phyloP scores from a whole-genome alignment of 2,113 vertebrate species.

The Halcyon malimbica region DNA sequence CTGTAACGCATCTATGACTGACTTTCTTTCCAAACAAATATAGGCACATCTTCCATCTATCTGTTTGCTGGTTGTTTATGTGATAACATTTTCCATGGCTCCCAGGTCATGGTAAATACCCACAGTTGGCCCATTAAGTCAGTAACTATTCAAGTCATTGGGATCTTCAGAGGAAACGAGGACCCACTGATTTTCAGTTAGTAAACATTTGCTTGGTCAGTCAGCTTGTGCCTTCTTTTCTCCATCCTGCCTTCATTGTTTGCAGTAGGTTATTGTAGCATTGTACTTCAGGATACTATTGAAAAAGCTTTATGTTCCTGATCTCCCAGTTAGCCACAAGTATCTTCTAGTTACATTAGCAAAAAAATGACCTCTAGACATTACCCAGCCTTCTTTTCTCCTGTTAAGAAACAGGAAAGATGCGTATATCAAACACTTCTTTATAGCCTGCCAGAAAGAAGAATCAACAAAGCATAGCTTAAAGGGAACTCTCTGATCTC shows the following conservation, averaged over 20 bases:
- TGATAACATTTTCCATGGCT: not conserved
- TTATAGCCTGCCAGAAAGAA: slow-evolving; percentile 31
- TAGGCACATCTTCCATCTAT: not conserved
- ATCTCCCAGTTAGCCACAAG: not conserved
- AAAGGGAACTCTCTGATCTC: slow-evolving; percentile 35
- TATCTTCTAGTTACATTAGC: not conserved
- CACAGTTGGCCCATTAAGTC: not conserved
- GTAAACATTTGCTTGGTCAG: not conserved
- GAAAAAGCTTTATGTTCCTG: not conserved
- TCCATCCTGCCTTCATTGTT: not conserved
- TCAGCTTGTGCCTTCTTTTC: not conserved
- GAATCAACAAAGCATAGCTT: slow-evolving; percentile 23
- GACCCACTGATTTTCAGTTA: not conserved
- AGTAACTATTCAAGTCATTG: not conserved
- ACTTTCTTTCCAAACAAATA: not conserved
- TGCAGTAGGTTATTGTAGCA: not conserved
- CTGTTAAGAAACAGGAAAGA: not conserved
- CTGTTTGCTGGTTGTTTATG: not conserved
- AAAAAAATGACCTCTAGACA: not conserved
- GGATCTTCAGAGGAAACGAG: not conserved
- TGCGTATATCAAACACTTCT: slow-evolving; percentile 6
- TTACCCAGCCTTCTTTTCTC: not conserved
- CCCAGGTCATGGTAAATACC: not conserved
- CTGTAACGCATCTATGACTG: not conserved
- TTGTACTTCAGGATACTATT: not conserved